These are phyloP conservation scores for Achroia grisella DNA, from an alignment of 1,140 invertebrate genomes.

Conservation along the genomic window DNA sequence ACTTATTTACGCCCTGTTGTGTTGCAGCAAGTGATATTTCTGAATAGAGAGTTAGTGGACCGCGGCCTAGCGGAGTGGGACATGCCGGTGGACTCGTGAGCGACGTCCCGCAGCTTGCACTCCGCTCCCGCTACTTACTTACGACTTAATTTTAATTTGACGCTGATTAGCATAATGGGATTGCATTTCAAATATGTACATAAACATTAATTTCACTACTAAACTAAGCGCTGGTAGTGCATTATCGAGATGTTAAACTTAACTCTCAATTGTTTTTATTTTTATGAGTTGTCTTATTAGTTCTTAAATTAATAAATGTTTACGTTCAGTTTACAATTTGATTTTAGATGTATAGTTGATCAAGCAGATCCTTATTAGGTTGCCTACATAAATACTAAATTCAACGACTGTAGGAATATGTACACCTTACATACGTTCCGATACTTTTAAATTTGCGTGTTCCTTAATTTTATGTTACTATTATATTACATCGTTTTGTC, in stretches of 20 bases:
- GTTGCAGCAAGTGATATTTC: conserved; percentile 79
- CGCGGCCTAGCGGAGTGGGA: conserved; percentile 79
- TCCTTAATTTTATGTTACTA: conserved; percentile 15
- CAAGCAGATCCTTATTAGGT: conserved; percentile 7
- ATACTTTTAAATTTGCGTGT: neutral
- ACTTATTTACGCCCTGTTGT: conserved; percentile 13
- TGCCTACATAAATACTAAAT: conserved; percentile 20
- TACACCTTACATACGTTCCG: conserved; percentile 4
- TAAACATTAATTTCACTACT: conserved; percentile 12
- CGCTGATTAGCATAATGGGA: conserved; percentile 39
- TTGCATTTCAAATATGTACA: conserved; percentile 37
- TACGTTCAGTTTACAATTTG: conserved; percentile 12
- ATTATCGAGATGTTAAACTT: conserved; percentile 4
- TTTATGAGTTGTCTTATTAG: conserved; percentile 28
- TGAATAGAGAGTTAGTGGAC: conserved; percentile 80
- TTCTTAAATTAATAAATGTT: conserved; percentile 38
- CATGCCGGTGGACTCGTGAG: conserved; percentile 63
- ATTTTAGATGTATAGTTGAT: conserved; percentile 3
- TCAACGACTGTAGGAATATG: conserved; percentile 13
- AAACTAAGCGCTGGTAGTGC: neutral
- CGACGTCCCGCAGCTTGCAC: neutral
- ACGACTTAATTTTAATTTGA: conserved; percentile 8
- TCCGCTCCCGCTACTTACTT: conserved; percentile 10
- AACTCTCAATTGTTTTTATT: conserved; percentile 35
- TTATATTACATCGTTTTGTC: conserved; percentile 18